phyloP scores from a whole-genome alignment of 2,888 invertebrate genomes.

The Tipula lateralis region DNA sequence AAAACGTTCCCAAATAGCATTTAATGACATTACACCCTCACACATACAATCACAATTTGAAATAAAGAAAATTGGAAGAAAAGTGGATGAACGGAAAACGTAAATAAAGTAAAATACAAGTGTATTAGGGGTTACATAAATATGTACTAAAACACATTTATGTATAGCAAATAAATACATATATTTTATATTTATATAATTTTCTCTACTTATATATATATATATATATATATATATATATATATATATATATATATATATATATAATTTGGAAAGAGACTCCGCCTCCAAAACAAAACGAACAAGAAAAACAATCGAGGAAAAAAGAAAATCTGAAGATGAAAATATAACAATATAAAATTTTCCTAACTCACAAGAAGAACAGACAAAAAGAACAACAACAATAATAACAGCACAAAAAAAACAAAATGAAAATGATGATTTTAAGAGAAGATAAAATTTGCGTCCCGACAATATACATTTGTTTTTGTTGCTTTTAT shows the following conservation, averaged over 20 bases:
- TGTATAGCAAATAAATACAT: not conserved
- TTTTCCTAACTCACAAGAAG: not conserved
- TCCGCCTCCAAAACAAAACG: not conserved
- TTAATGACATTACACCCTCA: not conserved
- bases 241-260: not conserved
- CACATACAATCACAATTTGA: not conserved
- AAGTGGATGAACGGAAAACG: constrained; percentile 13
- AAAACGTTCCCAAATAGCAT: not conserved
- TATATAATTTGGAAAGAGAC: not conserved
- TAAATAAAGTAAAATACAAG: constrained; percentile 1
- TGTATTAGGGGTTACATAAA: constrained; percentile 24
- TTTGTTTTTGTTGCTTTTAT: not conserved
- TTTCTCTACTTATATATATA: not conserved
- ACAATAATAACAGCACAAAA: not conserved
- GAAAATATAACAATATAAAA: constrained; percentile 7
- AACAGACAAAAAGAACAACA: not conserved
- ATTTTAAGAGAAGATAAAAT: constrained; percentile 19
- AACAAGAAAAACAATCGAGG: not conserved
- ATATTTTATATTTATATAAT: constrained; percentile 14
- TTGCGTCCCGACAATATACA: constrained; percentile 11
- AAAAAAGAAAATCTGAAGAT: not conserved
- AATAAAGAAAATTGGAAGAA: constrained; percentile 24
- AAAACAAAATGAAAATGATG: constrained; percentile 13
- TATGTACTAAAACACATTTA: not conserved
- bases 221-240: not conserved